Base-by-base conservation (phyloP, 1,140 invertebrate genomes). In the Melanaphis sacchari region DNA sequence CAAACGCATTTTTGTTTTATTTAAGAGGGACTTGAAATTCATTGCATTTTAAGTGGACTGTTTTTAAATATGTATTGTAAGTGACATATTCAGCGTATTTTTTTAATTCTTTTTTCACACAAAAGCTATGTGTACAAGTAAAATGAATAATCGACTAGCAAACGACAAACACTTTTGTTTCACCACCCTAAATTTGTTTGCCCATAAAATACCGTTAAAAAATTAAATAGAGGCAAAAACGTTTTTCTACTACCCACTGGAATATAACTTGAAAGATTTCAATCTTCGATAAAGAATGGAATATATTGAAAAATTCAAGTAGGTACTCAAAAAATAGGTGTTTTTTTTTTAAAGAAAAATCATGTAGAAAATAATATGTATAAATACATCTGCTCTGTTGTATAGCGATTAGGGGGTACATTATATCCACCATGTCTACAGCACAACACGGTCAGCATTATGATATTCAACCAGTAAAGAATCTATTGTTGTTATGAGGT, bases 401-500 rank as follows among this genome's bases (percentile, higher is more conserved):
- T 38, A 82, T 24, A 22, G 5, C n/a, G 59, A 82, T 24, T 46
- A 92, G 91, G 24, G 52, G 90, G 41, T 41, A 66, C 21, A 22
- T 26, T 89, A 36, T 91, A 38, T 43, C 9, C n/a, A 38, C 24
- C 36, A 66, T 9, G 52, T 90, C 89, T 26, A 59, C 26, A 41
- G 89, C 89, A 90, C 38, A 90, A 90, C 52, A 90, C 54, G 89
- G 54, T 66, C 89, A 90, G 89, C n/a, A 38, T 59, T 59, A 41
- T 90, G 49, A 54, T 90, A 66, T 66, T 54, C 38, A 54, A n/a
- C 9, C 40, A 59, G 52, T 40, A 54, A 40, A 66, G 15, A 36
- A 36, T 31, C 52, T 26, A 85, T 93, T 93, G 91, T 93, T 93
- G 91, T 93, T 93, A 93, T 52, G 76, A 93, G 91, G 81, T 26